Percentiles rank a stretch among this genome's conserved stretches.
Evolutionary conservation across 2,888 invertebrate species (phyloP).

Genomic region (Andrena camellia): DNA sequence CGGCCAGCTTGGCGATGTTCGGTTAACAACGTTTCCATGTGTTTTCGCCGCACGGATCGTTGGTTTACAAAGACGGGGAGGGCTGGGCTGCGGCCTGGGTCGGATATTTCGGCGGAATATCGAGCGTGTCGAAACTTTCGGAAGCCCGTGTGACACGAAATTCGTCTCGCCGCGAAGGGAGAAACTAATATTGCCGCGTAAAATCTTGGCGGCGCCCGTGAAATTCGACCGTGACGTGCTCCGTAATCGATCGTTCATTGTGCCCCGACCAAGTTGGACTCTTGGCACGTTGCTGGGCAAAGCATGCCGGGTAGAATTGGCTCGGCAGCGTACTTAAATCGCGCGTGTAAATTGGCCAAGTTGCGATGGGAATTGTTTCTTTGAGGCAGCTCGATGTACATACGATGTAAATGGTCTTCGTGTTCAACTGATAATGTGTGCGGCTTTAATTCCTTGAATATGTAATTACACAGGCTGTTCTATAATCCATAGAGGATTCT

Average conservation of each 20-base stretch:
- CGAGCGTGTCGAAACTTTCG: constrained; percentile 56
- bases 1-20: constrained; percentile 55
- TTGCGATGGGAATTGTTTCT: background rate
- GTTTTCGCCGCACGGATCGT: constrained; percentile 59
- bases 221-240: constrained; percentile 40
- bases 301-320: background rate
- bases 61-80: constrained; percentile 56
- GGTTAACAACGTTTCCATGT: constrained; percentile 66
- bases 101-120: constrained; percentile 60
- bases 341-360: background rate
- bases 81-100: constrained; percentile 17
- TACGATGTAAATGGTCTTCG: too few species aligned
- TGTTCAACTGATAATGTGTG: too few species aligned
- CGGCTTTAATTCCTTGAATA: too few species aligned
- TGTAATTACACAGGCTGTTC: too few species aligned
- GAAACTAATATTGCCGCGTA: background rate
- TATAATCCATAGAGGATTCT: too few species aligned
- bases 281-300: background rate
- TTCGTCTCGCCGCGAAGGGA: constrained; percentile 43
- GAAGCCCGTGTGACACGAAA: constrained; percentile 37
- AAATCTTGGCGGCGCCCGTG: constrained; percentile 39
- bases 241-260: constrained; percentile 41
- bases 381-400: background rate
- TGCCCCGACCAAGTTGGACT: background rate
- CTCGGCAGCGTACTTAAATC: background rate